Evolutionary conservation across 2,888 invertebrate species (phyloP).

Genomic region (Drosophila neotestacea): DNA sequence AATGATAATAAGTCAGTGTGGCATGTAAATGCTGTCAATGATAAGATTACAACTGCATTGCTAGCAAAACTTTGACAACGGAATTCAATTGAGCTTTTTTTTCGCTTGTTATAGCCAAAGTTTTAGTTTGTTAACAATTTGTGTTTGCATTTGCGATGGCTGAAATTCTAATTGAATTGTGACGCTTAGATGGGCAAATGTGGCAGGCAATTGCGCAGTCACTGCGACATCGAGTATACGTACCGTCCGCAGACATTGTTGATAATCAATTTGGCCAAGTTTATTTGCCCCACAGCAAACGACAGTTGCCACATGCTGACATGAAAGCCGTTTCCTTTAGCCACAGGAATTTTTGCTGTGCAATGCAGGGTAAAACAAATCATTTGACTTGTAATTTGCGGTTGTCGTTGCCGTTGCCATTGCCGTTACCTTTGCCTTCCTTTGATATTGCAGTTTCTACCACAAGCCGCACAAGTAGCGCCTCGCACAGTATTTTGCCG

Average conservation of each 20-base stretch:
- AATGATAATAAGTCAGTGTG: constrained; percentile 62
- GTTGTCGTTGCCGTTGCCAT: constrained; percentile 21
- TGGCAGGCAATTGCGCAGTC: constrained; percentile 62
- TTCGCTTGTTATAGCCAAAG: constrained; percentile 28
- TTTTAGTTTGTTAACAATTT: constrained; percentile 52
- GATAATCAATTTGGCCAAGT: constrained; percentile 75
- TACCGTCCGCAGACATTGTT: constrained; percentile 45
- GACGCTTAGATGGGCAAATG: constrained; percentile 43
- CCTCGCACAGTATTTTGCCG: constrained; percentile 39
- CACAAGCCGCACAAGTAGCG: constrained; percentile 36
- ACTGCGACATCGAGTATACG: constrained; percentile 51
- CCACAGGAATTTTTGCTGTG: constrained; percentile 65
- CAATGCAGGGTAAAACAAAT: constrained; percentile 61
- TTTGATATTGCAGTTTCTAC: constrained; percentile 17
- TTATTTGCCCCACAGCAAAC: constrained; percentile 56
- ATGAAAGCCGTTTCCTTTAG: constrained; percentile 50
- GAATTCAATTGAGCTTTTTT: constrained; percentile 55
- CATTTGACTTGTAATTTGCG: constrained; percentile 54
- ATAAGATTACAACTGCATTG: constrained; percentile 78
- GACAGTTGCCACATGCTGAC: constrained; percentile 69
- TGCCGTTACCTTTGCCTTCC: not conserved
- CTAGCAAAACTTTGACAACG: constrained; percentile 59
- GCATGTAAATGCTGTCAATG: constrained; percentile 40
- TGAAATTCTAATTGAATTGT: constrained; percentile 70
- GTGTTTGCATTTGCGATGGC: constrained; percentile 20